phyloP scores from a whole-genome alignment of 2,797 vertebrate species.

The Micrastur ruficollis region DNA sequence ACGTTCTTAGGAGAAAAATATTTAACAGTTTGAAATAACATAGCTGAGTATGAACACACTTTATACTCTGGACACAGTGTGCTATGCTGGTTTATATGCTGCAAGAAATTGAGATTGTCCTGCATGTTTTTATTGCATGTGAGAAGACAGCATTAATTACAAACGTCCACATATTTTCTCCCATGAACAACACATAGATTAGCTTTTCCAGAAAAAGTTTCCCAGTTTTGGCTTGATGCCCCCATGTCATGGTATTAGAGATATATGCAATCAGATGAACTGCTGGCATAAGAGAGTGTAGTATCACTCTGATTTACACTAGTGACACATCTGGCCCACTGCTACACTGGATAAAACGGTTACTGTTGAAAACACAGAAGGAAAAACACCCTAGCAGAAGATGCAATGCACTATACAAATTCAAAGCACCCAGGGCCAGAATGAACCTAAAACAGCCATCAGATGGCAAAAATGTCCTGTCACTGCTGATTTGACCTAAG shows the following conservation, averaged over 20 bases:
- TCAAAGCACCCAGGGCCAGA: background rate
- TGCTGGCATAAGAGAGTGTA: background rate
- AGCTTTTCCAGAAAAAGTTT: background rate
- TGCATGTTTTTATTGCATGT: background rate
- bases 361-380: background rate
- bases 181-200: background rate
- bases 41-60: background rate
- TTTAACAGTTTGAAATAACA: background rate
- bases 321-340: background rate
- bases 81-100: background rate
- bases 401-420: background rate
- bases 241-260: background rate
- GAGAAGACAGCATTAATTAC: background rate
- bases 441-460: background rate
- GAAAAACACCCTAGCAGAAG: background rate
- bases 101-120: background rate
- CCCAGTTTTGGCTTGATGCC: background rate
- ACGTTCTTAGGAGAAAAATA: background rate
- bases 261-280: background rate
- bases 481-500: background rate
- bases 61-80: background rate
- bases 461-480: background rate
- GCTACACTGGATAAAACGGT: background rate
- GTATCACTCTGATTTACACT: background rate
- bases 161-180: background rate